Base-by-base conservation (phyloP, 2,797 vertebrate genomes). In the Labeo calbasu region DNA sequence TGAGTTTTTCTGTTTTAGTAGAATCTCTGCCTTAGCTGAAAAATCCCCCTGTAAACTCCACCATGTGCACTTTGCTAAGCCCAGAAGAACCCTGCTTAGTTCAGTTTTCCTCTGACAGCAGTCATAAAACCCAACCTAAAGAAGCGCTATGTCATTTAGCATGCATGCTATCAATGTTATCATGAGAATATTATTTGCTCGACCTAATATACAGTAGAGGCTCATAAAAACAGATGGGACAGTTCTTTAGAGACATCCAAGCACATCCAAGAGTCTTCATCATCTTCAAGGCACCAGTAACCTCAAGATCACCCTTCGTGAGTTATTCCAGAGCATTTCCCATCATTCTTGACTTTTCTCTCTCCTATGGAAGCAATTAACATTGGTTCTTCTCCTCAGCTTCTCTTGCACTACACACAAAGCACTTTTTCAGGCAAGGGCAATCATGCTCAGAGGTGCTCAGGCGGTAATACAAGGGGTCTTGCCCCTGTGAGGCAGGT, bases 401-500 rank as follows among this genome's bases (percentile, higher is more conserved):
- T 32, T 5, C 6, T 51, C 46, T 69, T 53, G 50, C 32, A 57
- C 32, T 77, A 69, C 51, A 70, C 36, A 77, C 59, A 65, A 73
- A 82, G 32, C 23, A 10, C 15, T 61, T 81, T 61, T 72, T 46
- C 32, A 81, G 36, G 53, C 53, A 40, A 59, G 53, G 63, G 32
- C 61, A 63, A 40, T 84, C 1, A 48, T 76, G 5, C 51, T 15
- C n/a, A 77, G 50, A 63, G 36, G 25, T 78, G 76, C 72, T 76
- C 19, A 63, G 59, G 59, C 53, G 0, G 40, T 23, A 75, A 66
- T 55, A 53, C 36, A 71, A 46, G 81, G 32, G 83, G 76, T 69
- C 48, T 17, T 71, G 81, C 40, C 70, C 48, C 46, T 21, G 55
- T 75, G 53, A 84, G 82, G 65, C 86, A 91, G 89, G 79, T 91